Base-by-base conservation (phyloP, 2,888 invertebrate species). In the Dynastes hyllus region DNA sequence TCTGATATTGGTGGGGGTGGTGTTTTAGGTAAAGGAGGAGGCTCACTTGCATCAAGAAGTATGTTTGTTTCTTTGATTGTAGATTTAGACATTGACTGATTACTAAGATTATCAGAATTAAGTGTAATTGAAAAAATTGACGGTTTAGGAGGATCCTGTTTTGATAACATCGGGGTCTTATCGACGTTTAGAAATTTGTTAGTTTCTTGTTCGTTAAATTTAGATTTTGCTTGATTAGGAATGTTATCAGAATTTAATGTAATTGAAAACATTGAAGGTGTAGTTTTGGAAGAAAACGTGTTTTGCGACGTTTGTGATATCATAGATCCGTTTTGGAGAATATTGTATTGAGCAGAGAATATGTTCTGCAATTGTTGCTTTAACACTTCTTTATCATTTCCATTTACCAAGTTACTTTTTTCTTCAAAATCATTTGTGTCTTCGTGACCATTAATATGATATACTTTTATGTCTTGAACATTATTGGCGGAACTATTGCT, bases 21-120 rank as follows among this genome's bases (percentile, higher is more conserved):
- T 70, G 75, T 76, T 63, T 79, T 79, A 0, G 80, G 79, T 29
- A 80, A 61, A 13, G 75, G 78, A 9, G 80, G 77, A 27, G 75
- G 66, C 8, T 58, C 53, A 50, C 9, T 58, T 8, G 58, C 5
- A 37, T 73, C 22, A 6, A 71, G n/a, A 13, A 22, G 11, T 8
- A n/a, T 22, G 13, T 58, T 22, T 9, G 50, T n/a, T 32, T 51
- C 67, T 27, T 29, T 32, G 40, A 5, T 58, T 37, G 13, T 22
- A 1, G 66, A 5, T 16, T 40, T 66, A 6, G 16, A 1, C 4
- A 16, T 66, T 45, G 40, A 37, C 9, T 8, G n/a, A 0, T 9
- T n/a, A 40, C 9, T 40, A 16, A 66, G 4, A 40, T 22, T 58
- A 32, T 76, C 63, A 61, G 61, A 45, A 27, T 63, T 76, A 22